Evolutionary conservation across 1,140 invertebrate species (phyloP), one percentile per base, ranked within the genome.

Genomic region (Drosophila equinoxialis): DNA sequence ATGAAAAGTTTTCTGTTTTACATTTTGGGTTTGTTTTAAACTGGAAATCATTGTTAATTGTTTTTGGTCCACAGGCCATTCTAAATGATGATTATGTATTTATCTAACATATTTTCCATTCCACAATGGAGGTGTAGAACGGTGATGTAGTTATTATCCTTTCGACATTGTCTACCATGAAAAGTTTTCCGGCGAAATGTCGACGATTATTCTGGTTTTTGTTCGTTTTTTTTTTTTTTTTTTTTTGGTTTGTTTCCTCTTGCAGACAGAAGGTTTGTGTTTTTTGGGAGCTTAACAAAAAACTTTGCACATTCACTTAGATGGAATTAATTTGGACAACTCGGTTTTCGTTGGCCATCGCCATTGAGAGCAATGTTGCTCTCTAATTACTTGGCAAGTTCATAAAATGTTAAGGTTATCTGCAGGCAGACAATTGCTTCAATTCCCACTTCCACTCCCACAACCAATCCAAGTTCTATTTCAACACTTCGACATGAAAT

Each of bases 331-430:
- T 74, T 81, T 37, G 10, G 10, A 35, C 35, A 71, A 63, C 39
- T 65, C 51, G 37, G 10, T 70, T 62, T 17, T 55, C 67, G 17
- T 61, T 51, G 59, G 39, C 42, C 68, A 68, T 66, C 62, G 26
- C 54, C 30, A 20, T 57, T 58, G 63, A 20, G 11, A 23, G 62
- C 45, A 3, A 17, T 17, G 45, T 17, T 73, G 64, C 80, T 87
- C 77, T 71, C 61, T 79, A 89, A 89, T 89, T 89, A 71, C 55
- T 77, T 73, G 60, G 57, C 35, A 57, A 77, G 79, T 79, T 77
- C 67, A 66, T 59, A 86, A 83, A 83, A 70, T 64, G 77, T 42
- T 51, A 42, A 48, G 41, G 3, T 39, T 33, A 51, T 35, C 14
- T 42, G 14, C 17, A 23, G 41, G n/a, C 48, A 60, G 30, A 60